A percentile compares a stretch with the other conserved stretches of the same genome.
Evolutionary conservation across 2,888 invertebrate genomes (phyloP).

Genomic region (Isoperla grammatica): DNA sequence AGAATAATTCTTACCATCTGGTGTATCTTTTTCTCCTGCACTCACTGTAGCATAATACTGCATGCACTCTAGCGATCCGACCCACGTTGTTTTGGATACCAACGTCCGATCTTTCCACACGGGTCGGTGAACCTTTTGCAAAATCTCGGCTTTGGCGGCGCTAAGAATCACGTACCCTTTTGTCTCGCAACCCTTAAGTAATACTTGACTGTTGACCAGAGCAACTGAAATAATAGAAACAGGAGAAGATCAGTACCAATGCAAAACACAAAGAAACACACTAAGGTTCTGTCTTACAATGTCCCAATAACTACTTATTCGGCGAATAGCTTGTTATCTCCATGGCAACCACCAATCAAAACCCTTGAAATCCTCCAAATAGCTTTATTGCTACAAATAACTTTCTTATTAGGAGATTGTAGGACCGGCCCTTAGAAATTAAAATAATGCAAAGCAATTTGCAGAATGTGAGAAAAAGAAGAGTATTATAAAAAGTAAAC

Average conservation of each 20-base stretch:
- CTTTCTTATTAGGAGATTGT: too few species aligned
- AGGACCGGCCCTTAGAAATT: too few species aligned
- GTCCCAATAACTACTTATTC: too few species aligned
- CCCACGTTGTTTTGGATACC: constrained; percentile 94
- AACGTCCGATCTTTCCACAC: constrained; percentile 82
- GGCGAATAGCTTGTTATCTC: too few species aligned
- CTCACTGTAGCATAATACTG: constrained; percentile 99
- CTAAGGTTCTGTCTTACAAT: too few species aligned
- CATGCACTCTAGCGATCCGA: constrained; percentile 92
- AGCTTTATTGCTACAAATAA: too few species aligned
- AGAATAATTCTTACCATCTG: constrained; percentile 47
- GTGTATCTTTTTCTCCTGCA: constrained; percentile 65
- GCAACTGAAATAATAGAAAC: constrained; percentile 55
- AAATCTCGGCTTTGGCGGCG: constrained; percentile 91
- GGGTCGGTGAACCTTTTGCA: constrained; percentile 82
- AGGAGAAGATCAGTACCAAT: background rate
- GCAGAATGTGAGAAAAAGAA: too few species aligned
- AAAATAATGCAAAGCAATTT: too few species aligned
- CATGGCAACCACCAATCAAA: too few species aligned
- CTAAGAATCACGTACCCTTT: constrained; percentile 96
- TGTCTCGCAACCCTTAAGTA: constrained; percentile 94
- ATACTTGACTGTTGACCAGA: constrained; percentile 86
- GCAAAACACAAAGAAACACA: too few species aligned
- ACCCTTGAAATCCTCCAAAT: too few species aligned
- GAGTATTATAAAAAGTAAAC: background rate